These are phyloP conservation scores for Drosophila rellima DNA, from an alignment of 2,888 invertebrate species.

Conservation along the genomic window DNA sequence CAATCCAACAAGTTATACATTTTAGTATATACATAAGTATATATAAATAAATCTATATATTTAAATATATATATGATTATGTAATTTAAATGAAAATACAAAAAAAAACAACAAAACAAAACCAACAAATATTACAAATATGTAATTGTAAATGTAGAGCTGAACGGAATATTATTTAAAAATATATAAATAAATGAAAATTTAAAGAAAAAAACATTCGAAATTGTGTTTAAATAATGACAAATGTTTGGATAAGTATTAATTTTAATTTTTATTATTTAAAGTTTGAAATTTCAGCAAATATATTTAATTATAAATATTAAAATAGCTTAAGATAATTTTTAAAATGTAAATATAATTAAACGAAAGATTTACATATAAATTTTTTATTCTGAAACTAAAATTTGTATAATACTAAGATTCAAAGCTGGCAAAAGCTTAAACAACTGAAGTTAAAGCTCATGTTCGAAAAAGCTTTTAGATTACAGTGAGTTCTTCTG, in stretches of 20 bases:
- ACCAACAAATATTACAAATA: conserved; percentile 70
- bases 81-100: conserved; percentile 62
- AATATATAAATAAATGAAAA: conserved; percentile 77
- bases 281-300: background rate
- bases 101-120: conserved; percentile 39
- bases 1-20: conserved; percentile 72
- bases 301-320: background rate
- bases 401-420: background rate
- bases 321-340: no score
- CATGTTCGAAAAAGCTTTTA: conserved; percentile 13
- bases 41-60: conserved; percentile 45
- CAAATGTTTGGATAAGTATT: conserved; percentile 1
- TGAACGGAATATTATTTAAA: conserved; percentile 77
- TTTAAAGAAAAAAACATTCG: conserved; percentile 6
- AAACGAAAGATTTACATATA: background rate
- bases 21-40: conserved; percentile 72
- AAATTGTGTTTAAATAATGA: conserved; percentile 9
- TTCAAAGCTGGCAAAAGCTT: conserved; percentile 1
- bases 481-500: conserved; percentile 25
- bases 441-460: background rate
- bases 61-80: conserved; percentile 55
- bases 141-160: conserved; percentile 83
- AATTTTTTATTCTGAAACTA: background rate
- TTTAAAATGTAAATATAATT: background rate
- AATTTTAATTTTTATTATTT: background rate